Evolutionary conservation across 2,888 invertebrate species (phyloP).

Genomic region (Ormyrus rosae): DNA sequence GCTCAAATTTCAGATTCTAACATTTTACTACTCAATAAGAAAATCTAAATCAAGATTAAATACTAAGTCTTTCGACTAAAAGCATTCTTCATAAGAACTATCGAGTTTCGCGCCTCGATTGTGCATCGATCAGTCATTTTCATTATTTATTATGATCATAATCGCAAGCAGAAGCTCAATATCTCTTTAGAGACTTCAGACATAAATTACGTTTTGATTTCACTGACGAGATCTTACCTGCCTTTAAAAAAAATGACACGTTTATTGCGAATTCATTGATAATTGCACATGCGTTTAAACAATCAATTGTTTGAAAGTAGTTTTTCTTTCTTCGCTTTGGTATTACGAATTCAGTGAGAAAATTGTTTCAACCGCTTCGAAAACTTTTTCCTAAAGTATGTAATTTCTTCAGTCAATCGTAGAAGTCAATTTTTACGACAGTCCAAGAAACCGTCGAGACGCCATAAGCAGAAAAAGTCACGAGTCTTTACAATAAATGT

Average conservation of each 20-base stretch:
- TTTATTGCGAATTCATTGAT: no score
- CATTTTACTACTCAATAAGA: constrained; percentile 38
- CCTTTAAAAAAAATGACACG: background rate
- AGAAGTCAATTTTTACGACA: background rate
- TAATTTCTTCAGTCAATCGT: constrained; percentile 1
- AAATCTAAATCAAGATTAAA: constrained; percentile 50
- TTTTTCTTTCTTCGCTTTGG: no score
- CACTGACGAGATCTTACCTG: constrained; percentile 41
- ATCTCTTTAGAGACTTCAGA: constrained; percentile 37
- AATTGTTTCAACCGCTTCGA: background rate
- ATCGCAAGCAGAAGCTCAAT: constrained; percentile 43
- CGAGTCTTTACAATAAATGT: constrained; percentile 28
- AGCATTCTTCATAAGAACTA: constrained; percentile 21
- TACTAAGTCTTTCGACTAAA: constrained; percentile 34
- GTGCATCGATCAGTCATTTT: constrained; percentile 49
- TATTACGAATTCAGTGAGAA: background rate
- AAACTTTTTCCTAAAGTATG: constrained; percentile 22
- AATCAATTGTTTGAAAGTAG: no score
- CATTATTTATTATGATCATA: constrained; percentile 51
- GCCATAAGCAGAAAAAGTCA: background rate
- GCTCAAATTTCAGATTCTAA: background rate
- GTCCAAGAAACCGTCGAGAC: background rate
- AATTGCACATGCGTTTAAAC: no score
- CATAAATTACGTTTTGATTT: constrained; percentile 45
- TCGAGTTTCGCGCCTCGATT: constrained; percentile 26